phyloP scores from a whole-genome alignment of 2,888 invertebrate species.

The Megastigmus dorsalis region DNA sequence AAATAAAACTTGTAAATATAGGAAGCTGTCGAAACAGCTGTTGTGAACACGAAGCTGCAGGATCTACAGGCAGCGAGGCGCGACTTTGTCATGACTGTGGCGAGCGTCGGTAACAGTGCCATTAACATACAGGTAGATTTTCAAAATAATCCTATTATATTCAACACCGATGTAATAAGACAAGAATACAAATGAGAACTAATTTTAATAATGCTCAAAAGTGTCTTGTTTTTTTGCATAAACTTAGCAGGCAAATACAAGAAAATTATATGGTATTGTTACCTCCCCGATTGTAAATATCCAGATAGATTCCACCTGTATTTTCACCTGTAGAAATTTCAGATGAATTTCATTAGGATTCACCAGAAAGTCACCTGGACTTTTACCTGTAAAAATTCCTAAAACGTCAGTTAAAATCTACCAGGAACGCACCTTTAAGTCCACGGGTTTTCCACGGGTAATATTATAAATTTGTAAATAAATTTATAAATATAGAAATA shows the following conservation, averaged over 20 bases:
- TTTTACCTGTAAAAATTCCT: no score
- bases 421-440: no score
- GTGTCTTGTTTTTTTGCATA: background rate
- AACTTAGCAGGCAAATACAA: background rate
- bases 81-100: conserved; percentile 68
- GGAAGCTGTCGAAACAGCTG: conserved; percentile 62
- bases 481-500: no score
- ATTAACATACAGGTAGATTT: conserved; percentile 56
- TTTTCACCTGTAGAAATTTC: no score
- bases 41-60: conserved; percentile 62
- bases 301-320: no score
- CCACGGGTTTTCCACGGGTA: no score
- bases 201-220: background rate
- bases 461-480: no score
- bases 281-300: no score
- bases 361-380: no score
- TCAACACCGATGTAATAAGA: background rate
- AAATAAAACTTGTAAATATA: conserved; percentile 45
- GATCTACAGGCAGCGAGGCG: conserved; percentile 67
- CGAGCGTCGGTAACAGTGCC: conserved; percentile 64
- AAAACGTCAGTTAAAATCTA: no score
- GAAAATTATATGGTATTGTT: no score
- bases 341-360: no score
- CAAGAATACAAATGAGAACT: background rate
- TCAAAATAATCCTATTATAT: background rate